Base-by-base conservation (phyloP, 1,140 invertebrate genomes). In the Rhagoletis pomonella region DNA sequence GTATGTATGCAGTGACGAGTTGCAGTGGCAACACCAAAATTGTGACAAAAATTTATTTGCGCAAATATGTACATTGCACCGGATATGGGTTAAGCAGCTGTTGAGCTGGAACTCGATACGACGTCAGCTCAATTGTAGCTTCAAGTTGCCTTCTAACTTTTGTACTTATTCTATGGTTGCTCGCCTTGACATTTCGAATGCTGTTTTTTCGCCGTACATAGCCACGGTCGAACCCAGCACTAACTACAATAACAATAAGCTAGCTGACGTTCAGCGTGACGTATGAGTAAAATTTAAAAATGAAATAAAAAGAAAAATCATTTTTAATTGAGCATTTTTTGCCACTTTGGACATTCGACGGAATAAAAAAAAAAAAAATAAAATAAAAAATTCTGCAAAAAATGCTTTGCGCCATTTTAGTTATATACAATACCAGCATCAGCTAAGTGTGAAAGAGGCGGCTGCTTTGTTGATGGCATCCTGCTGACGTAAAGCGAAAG, bases 151-250 rank as follows among this genome's bases (percentile, higher is more conserved):
- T 55, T 55, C 50, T 55, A 5, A 10, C 50, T 50, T 55, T 0
- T 19, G 44, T 55, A 29, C 29, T 29, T 29, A 55, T 81, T 55
- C 19, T 81, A 12, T 7, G 12, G 14, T 17, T 39, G 64, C 1
- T 81, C 73, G 73, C 73, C 73, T 81, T 81, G 73, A 81, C 73
- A 81, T 81, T 81, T 81, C 47, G 44, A 17, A 29, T 81, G 47
- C n/a, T 81, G 12, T 81, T 19, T 77, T 81, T 67, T 29, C 5
- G 4, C 39, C 19, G 29, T 17, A n/a, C 7, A 7, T 29, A 29
- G 60, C 60, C 60, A 81, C 19, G n/a, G 50, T 81, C 73, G 47
- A 19, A 19, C 9, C 1, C 17, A 81, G 50, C 5, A 10, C 47
- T 10, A 47, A 10, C 47, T 10, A 47, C 69, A 55, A 55, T 50